Evolutionary conservation across 2,888 invertebrate species (phyloP).

Genomic region (Beris morrisii): DNA sequence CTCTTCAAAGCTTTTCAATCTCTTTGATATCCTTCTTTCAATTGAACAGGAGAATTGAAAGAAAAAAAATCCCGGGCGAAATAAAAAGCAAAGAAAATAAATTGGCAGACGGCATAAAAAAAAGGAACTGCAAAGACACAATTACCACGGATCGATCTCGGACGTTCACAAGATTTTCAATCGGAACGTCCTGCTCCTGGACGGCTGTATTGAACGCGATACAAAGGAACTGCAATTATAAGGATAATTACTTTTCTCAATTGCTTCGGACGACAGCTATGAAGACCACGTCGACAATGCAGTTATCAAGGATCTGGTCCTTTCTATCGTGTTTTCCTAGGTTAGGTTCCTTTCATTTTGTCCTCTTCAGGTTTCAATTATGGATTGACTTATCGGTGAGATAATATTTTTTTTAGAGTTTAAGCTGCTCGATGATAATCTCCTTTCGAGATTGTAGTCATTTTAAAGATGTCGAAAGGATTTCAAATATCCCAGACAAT

Average conservation of each 20-base stretch:
- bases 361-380: too few relatives aligned
- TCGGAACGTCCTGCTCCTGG: constrained; percentile 11
- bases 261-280: constrained; percentile 6
- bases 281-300: too few relatives aligned
- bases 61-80: too few relatives aligned
- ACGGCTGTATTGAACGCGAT: constrained; percentile 5
- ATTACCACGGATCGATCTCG: constrained; percentile 25
- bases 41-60: too few relatives aligned
- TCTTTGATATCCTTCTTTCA: too few relatives aligned
- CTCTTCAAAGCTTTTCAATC: too few relatives aligned
- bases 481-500: not conserved
- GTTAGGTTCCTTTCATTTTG: too few relatives aligned
- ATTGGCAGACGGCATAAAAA: constrained; percentile 1
- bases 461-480: not conserved
- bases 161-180: constrained; percentile 21
- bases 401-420: not conserved
- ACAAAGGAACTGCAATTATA: constrained; percentile 28
- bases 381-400: too few relatives aligned
- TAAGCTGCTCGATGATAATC: not conserved
- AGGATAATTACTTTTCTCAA: constrained; percentile 29
- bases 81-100: too few relatives aligned
- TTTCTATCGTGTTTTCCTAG: too few relatives aligned
- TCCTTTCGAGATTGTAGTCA: not conserved
- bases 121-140: constrained; percentile 25
- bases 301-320: too few relatives aligned